Conservation (phyloP, 2,888 invertebrate species). For the Aspidiotus destructor region DNA sequence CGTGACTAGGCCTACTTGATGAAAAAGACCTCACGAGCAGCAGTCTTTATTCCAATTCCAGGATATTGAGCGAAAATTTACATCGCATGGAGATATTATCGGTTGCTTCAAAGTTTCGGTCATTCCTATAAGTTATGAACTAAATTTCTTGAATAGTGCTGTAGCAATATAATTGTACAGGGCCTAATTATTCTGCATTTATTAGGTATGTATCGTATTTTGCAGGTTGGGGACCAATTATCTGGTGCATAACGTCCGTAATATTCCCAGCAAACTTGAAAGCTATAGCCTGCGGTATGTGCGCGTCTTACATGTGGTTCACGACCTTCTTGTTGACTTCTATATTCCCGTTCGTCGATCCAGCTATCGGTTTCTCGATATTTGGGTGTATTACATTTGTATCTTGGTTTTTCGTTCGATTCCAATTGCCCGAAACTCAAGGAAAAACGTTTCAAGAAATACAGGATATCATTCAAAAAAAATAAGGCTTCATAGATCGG, state of each 20-base stretch:
- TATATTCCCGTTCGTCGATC: constrained; percentile 52
- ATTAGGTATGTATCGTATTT: neutral
- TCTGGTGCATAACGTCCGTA: constrained; percentile 75
- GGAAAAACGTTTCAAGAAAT: constrained; percentile 37
- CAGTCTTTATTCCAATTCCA: too few relatives aligned
- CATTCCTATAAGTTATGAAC: too few relatives aligned
- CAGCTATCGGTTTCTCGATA: constrained; percentile 61
- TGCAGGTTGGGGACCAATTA: constrained; percentile 60
- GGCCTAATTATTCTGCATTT: too few relatives aligned
- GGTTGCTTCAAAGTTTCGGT: too few relatives aligned
- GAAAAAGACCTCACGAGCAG: too few relatives aligned
- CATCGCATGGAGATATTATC: too few relatives aligned
- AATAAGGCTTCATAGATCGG: neutral
- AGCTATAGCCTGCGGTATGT: constrained; percentile 63
- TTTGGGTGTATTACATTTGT: constrained; percentile 55
- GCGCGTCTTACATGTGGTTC: constrained; percentile 66
- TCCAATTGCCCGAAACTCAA: constrained; percentile 52
- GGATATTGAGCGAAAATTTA: too few relatives aligned
- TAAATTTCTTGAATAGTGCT: too few relatives aligned
- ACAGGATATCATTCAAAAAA: constrained; percentile 36
- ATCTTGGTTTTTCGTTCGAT: constrained; percentile 58
- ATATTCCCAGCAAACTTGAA: constrained; percentile 70
- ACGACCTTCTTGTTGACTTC: constrained; percentile 66
- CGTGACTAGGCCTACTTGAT: too few relatives aligned
- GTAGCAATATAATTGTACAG: too few relatives aligned